These are phyloP conservation scores for Strix occidentalis DNA, from an alignment of 2,797 vertebrate genomes.

Conservation along the genomic window DNA sequence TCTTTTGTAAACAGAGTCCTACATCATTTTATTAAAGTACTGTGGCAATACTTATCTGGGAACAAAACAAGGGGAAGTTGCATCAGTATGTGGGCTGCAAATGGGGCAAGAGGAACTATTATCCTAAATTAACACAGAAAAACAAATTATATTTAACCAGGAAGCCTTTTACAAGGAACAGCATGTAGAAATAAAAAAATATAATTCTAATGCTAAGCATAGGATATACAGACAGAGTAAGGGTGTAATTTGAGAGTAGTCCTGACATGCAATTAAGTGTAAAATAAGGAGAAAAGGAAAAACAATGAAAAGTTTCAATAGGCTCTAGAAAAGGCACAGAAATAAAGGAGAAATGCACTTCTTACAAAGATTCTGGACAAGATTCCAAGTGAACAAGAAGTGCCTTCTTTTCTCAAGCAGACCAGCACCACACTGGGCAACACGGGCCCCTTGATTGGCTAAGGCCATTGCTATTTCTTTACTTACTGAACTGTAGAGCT, in stretches of 20 bases:
- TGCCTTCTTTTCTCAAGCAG: background rate
- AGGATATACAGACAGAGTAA: background rate
- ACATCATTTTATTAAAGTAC: slow-evolving; percentile 37
- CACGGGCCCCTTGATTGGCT: rapidly evolving
- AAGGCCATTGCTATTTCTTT: background rate
- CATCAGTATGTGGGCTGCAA: slow-evolving; percentile 38
- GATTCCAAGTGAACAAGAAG: background rate
- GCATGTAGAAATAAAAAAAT: background rate
- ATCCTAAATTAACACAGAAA: slow-evolving; percentile 22
- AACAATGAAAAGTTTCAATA: background rate
- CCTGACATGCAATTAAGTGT: background rate
- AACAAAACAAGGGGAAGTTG: slow-evolving; percentile 42
- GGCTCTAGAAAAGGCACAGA: background rate
- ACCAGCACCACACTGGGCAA: background rate
- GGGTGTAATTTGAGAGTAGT: background rate
- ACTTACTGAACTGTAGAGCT: background rate
- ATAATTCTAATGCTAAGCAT: background rate
- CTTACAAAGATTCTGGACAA: background rate
- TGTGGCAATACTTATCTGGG: slow-evolving; percentile 15
- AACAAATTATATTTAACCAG: slow-evolving; percentile 3
- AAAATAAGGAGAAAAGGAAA: background rate
- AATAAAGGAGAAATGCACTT: background rate
- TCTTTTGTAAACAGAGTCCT: slow-evolving; percentile 54
- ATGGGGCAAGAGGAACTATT: slow-evolving; percentile 5
- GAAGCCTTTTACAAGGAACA: background rate